Evolutionary conservation across 2,113 vertebrate genomes (phyloP).

Genomic region (Hymenochirus boettgeri): DNA sequence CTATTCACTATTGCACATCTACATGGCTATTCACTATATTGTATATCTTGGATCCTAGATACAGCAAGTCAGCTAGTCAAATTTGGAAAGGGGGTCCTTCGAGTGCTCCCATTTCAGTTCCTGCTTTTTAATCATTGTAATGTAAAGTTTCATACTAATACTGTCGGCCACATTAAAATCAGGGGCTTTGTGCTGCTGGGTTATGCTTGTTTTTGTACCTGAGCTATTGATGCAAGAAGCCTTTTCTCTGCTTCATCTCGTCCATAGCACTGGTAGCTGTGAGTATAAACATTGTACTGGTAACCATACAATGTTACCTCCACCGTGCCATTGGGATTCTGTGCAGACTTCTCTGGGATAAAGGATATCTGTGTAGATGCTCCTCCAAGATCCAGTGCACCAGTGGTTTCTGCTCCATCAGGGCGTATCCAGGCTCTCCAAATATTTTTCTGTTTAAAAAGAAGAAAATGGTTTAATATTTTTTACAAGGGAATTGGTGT

Average conservation of each 20-base stretch:
- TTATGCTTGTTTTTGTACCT: slow-evolving; percentile 63
- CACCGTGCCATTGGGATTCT: slow-evolving; percentile 50
- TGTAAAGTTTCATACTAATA: too few species aligned
- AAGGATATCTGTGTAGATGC: slow-evolving; percentile 95
- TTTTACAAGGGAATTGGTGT: too few species aligned
- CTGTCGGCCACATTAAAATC: too few species aligned
- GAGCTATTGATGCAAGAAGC: slow-evolving; percentile 66
- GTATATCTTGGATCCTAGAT: too few species aligned
- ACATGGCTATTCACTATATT: too few species aligned
- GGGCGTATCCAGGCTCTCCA: slow-evolving; percentile 78
- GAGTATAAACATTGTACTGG: slow-evolving; percentile 80
- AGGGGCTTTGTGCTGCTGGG: too few species aligned
- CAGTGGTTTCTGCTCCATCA: slow-evolving; percentile 66
- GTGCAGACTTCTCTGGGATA: slow-evolving; percentile 40
- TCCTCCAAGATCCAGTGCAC: slow-evolving; percentile 89
- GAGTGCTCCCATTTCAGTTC: too few species aligned
- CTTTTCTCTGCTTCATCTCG: slow-evolving; percentile 83
- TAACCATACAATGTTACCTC: slow-evolving; percentile 82
- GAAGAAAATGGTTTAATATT: too few species aligned
- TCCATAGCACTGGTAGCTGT: slow-evolving; percentile 91
- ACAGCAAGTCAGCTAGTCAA: too few species aligned
- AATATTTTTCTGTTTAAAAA: slow-evolving; percentile 68
- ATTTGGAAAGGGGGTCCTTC: too few species aligned
- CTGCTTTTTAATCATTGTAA: too few species aligned
- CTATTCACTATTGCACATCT: too few species aligned